Conservation (phyloP, 2,888 invertebrate genomes). For the Drosophila helvetica region DNA sequence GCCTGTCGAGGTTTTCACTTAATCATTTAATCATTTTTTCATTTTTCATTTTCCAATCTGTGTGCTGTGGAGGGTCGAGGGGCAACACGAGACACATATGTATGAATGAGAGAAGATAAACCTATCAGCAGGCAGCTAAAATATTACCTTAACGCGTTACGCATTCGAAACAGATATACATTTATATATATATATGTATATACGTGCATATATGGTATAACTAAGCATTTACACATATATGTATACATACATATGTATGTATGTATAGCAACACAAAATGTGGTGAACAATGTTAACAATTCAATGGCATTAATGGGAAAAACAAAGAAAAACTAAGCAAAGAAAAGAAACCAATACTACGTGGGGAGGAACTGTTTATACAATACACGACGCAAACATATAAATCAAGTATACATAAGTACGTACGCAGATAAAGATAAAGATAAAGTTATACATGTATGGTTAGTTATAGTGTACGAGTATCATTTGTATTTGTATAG, state of each 20-base stretch:
- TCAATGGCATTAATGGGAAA: slow-evolving; percentile 72
- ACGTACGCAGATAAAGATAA: slow-evolving; percentile 39
- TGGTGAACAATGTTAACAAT: slow-evolving; percentile 80
- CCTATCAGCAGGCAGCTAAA: slow-evolving; percentile 72
- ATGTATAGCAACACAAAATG: slow-evolving; percentile 56
- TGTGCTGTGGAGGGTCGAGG: slow-evolving; percentile 23
- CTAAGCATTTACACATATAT: slow-evolving; percentile 39
- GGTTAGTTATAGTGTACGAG: slow-evolving; percentile 73
- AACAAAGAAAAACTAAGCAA: slow-evolving; percentile 17
- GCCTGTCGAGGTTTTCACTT: slow-evolving; percentile 4
- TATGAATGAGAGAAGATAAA: slow-evolving; percentile 25
- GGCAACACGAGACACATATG: slow-evolving; percentile 1
- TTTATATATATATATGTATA: slow-evolving; percentile 41
- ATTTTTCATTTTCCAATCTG: slow-evolving; percentile 16
- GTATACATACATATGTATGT: slow-evolving; percentile 55
- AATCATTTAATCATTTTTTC: slow-evolving; percentile 4
- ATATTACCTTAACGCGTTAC: slow-evolving; percentile 78
- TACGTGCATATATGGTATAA: slow-evolving; percentile 31
- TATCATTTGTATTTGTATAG: slow-evolving; percentile 76
- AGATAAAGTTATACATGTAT: slow-evolving; percentile 50
- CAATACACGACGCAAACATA: slow-evolving; percentile 50
- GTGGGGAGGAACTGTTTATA: slow-evolving; percentile 67
- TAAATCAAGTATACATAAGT: slow-evolving; percentile 42
- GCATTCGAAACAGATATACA: slow-evolving; percentile 52
- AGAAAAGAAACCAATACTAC: slow-evolving; percentile 59